Conservation (phyloP, 37 sponge, comb jelly and placozoan species). For the Crambe crambe region DNA sequence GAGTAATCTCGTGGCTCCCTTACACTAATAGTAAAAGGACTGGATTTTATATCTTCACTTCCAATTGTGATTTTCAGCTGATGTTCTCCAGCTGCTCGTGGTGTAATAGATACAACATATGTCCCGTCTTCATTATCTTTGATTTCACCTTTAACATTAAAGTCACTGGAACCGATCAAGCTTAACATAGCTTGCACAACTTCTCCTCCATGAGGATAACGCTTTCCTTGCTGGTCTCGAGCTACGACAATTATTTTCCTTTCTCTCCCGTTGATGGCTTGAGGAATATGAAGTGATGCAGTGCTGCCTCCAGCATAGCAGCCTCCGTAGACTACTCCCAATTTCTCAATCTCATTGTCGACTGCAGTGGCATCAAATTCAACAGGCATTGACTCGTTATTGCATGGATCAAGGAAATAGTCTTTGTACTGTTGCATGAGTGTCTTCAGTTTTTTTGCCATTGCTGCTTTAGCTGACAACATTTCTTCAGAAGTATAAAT, state of each 20-base stretch:
- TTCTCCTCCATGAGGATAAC: slow-evolving; percentile 8
- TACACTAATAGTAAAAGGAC: slow-evolving; percentile 17
- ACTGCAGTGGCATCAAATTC: not conserved
- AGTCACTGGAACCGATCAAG: not conserved
- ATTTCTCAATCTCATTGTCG: not conserved
- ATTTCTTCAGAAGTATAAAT: slow-evolving; percentile 19
- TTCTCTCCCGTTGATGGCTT: not conserved
- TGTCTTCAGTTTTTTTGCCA: not conserved
- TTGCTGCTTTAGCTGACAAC: slow-evolving; percentile 19
- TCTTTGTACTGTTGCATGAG: slow-evolving; percentile 4
- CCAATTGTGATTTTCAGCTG: slow-evolving; percentile 14
- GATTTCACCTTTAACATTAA: not conserved
- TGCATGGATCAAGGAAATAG: not conserved
- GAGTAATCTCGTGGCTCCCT: slow-evolving; percentile 13
- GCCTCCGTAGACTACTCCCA: slow-evolving; percentile 18
- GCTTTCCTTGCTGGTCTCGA: slow-evolving; percentile 5
- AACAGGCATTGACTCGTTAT: not conserved
- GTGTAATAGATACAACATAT: slow-evolving; percentile 5
- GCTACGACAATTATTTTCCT: slow-evolving; percentile 12
- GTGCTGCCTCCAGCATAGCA: not conserved
- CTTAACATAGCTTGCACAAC: not conserved
- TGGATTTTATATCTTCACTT: not conserved
- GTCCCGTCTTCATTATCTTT: slow-evolving; percentile 26
- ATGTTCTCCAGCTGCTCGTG: slow-evolving; percentile 21
- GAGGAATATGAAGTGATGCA: not conserved